phyloP scores from a whole-genome alignment of 2,797 vertebrate genomes.

The Sparus aurata region DNA sequence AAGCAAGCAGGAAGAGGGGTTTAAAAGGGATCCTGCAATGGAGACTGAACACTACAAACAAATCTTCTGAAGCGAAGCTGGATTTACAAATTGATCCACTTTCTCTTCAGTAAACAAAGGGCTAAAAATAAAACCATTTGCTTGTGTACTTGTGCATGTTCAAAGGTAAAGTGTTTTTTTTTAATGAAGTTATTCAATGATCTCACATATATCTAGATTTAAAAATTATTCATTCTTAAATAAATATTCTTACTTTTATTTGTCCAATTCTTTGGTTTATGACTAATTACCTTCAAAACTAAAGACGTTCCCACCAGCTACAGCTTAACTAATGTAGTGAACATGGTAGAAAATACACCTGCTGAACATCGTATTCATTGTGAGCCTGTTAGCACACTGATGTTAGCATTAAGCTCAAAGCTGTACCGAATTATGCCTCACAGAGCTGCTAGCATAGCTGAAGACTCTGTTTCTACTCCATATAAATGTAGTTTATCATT shows the following conservation, averaged over 20 bases:
- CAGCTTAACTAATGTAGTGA: background rate
- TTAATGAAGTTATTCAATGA: background rate
- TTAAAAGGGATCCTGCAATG: conserved; percentile 1
- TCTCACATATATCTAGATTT: background rate
- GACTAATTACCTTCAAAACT: background rate
- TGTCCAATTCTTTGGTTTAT: background rate
- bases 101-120: conserved; percentile 32
- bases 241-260: background rate
- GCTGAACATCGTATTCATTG: background rate
- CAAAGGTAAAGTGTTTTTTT: background rate
- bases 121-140: conserved; percentile 22
- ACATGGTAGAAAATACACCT: background rate
- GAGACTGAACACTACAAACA: conserved; percentile 20
- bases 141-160: background rate
- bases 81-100: conserved; percentile 27
- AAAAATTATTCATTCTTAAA: background rate
- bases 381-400: conserved; percentile 11
- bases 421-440: background rate
- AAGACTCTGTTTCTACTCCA: background rate
- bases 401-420: conserved; percentile 1
- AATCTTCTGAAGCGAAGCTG: conserved; percentile 23
- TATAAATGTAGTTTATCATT: background rate
- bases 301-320: background rate
- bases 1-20: conserved; percentile 25
- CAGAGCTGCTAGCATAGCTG: background rate